Conservation (phyloP, 2,797 vertebrate species). For the Catamblyrhynchus diadema region DNA sequence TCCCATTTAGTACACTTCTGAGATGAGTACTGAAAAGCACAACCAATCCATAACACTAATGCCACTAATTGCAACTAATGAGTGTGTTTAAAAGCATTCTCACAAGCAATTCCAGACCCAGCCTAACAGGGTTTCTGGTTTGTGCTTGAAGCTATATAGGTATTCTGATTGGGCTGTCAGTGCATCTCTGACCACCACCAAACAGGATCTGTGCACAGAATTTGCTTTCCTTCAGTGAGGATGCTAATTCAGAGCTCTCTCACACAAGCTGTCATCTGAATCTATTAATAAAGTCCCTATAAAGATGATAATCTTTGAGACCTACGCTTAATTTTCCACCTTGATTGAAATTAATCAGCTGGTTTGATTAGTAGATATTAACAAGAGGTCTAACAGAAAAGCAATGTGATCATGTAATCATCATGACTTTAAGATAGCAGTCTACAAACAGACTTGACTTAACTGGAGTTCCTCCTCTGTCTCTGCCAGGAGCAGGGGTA, state of each 20-base stretch:
- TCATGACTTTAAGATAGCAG: background rate
- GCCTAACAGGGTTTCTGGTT: background rate
- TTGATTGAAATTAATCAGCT: conserved; percentile 5
- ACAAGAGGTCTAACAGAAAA: background rate
- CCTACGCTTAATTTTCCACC: background rate
- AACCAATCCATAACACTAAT: background rate
- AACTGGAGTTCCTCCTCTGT: background rate
- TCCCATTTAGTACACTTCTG: background rate
- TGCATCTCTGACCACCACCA: background rate
- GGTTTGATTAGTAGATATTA: background rate
- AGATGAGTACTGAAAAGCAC: background rate
- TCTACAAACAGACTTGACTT: background rate
- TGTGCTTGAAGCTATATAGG: background rate
- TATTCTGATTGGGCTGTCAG: background rate
- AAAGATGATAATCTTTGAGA: background rate
- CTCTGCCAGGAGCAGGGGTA: background rate
- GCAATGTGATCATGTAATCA: background rate
- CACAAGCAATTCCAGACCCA: background rate
- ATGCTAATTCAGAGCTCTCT: background rate
- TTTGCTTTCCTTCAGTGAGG: background rate
- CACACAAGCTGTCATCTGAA: background rate
- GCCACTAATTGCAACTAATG: background rate
- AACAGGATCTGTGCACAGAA: background rate
- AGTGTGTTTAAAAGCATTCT: background rate
- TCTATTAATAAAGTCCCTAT: background rate